phyloP scores from a whole-genome alignment of 2,797 vertebrate genomes.

The Urosaurus nigricauda region DNA sequence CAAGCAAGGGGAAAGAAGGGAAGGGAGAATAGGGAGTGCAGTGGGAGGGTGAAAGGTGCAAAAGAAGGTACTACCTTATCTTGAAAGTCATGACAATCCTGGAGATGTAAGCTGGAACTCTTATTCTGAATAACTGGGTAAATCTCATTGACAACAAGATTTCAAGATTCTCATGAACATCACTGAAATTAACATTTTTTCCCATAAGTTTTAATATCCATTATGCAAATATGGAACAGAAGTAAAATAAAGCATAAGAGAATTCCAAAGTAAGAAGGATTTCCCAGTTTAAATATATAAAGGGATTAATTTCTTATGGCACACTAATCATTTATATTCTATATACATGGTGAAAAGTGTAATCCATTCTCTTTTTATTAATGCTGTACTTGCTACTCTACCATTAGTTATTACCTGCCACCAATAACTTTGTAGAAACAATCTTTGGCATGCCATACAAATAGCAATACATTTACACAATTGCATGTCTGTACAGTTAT shows the following conservation, averaged over 20 bases:
- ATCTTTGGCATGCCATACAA: conserved; percentile 58
- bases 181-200: neutral
- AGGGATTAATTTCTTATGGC: conserved; percentile 48
- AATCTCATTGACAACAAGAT: conserved; percentile 6
- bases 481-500: conserved; percentile 66
- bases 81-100: neutral
- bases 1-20: neutral
- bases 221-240: neutral
- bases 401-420: conserved; percentile 62
- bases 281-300: conserved; percentile 16
- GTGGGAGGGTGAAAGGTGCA: too few relatives aligned
- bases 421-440: conserved; percentile 58
- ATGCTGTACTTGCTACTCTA: conserved; percentile 50
- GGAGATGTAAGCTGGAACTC: neutral
- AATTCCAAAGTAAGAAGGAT: conserved; percentile 9
- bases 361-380: conserved; percentile 54
- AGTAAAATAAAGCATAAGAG: neutral
- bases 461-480: conserved; percentile 67
- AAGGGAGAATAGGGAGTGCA: too few relatives aligned
- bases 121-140: neutral
- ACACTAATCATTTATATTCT: conserved; percentile 53
- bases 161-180: neutral
- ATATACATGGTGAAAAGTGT: conserved; percentile 34
- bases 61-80: neutral
- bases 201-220: neutral